Evolutionary conservation across 2,113 vertebrate species (phyloP), one percentile per base, ranked within the genome.

Genomic region (Tachycineta bicolor): DNA sequence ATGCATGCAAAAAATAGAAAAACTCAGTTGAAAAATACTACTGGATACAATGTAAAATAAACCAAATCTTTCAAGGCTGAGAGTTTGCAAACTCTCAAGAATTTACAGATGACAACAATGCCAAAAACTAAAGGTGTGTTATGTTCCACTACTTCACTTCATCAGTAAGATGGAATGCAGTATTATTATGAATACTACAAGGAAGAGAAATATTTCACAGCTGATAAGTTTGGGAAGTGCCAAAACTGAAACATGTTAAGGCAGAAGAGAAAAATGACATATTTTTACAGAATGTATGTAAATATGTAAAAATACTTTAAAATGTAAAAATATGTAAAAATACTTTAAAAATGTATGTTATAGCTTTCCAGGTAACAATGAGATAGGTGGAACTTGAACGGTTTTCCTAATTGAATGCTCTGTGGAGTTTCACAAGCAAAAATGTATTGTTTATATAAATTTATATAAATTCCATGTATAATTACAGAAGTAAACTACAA

Each of bases 181-280:
- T 43, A 47, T n/a, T 37, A 52, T 18, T 44, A 46, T 4, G 3
- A 71, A 6, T 14, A 70, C 28, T 37, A 78, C 10, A 73, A 2
- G 6, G 19, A 73, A 46, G 6, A 71, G 29, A 84, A 19, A 5
- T 16, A 77, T 39, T 78, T 59, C 56, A 74, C 31, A 79, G 31
- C 22, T 43, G n/a, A 0, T 19, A 50, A 52, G 19, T 39, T 21
- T 43, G n/a, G 0, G 17, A 50, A 52, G 19, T 39, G 34, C 34
- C 19, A 23, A 88, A 85, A 83, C 3, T 25, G 47, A 62, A 91
- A 53, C 0, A 6, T 5, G 4, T 11, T 29, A 11, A 62, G 53
- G 24, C 9, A 78, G 33, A 80, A 58, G 14, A 65, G n/a, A 83
- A 87, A 95, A 89, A 39, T 9, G 0, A 70, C 4, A 6, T 44